Evolutionary conservation across 2,888 invertebrate genomes (phyloP).

Genomic region (Iselma pallidipennis): DNA sequence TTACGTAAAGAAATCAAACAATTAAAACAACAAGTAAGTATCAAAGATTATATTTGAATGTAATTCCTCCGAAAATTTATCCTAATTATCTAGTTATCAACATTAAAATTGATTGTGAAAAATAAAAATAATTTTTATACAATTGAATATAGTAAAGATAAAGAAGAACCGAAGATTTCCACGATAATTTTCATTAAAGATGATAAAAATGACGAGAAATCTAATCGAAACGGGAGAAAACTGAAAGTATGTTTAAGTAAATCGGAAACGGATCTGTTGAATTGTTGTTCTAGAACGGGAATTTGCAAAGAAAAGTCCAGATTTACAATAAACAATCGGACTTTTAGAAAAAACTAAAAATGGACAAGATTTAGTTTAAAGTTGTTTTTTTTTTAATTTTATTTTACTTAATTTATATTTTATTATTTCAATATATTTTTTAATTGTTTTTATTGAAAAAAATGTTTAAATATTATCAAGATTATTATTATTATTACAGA

Average conservation of each 20-base stretch:
- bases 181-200: conserved; percentile 35
- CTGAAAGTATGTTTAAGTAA: conserved; percentile 27
- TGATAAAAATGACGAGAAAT: conserved; percentile 21
- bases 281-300: conserved; percentile 10
- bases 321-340: conserved; percentile 16
- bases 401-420: neutral
- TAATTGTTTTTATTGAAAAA: neutral
- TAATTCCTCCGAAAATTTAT: conserved; percentile 28
- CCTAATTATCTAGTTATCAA: conserved; percentile 27
- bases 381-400: neutral
- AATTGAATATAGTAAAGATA: conserved; percentile 15
- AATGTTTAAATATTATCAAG: neutral
- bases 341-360: neutral
- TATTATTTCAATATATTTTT: neutral
- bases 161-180: conserved; percentile 25
- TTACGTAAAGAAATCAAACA: conserved; percentile 65
- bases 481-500: neutral
- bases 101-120: neutral
- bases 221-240: neutral
- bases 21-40: conserved; percentile 49
- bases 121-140: neutral
- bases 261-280: conserved; percentile 39
- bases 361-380: neutral
- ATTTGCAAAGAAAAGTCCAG: conserved; percentile 38
- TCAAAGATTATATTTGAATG: conserved; percentile 5